Conservation (phyloP, 2,888 invertebrate genomes). For the Cantharis lateralis region DNA sequence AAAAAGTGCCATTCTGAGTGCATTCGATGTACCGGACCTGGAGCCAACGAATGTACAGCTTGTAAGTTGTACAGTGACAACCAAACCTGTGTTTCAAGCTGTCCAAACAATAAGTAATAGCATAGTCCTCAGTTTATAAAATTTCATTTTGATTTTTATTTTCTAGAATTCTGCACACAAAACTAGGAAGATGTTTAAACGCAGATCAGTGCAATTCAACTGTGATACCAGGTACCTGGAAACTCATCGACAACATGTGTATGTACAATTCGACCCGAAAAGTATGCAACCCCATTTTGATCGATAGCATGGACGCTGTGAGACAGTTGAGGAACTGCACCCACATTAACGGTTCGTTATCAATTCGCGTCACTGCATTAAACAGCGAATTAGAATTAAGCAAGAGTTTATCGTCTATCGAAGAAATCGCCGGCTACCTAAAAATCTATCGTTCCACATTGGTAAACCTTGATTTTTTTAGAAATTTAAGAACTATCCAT, state of each 20-base stretch:
- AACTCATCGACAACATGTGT: slow-evolving; percentile 67
- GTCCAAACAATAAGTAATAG: slow-evolving; percentile 71
- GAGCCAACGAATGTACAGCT: slow-evolving; percentile 65
- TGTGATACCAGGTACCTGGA: slow-evolving; percentile 52
- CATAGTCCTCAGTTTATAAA: slow-evolving; percentile 46
- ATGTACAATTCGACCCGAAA: slow-evolving; percentile 47
- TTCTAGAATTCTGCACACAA: slow-evolving; percentile 40
- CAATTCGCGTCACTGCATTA: slow-evolving; percentile 60
- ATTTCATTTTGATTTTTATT: neutral
- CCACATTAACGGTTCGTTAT: slow-evolving; percentile 75
- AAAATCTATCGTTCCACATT: slow-evolving; percentile 72
- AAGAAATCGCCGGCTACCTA: slow-evolving; percentile 74
- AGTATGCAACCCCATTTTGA: slow-evolving; percentile 59
- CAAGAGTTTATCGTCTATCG: slow-evolving; percentile 67
- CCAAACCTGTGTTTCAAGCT: slow-evolving; percentile 56
- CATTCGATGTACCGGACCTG: slow-evolving; percentile 69
- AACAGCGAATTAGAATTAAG: slow-evolving; percentile 60
- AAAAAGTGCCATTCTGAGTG: slow-evolving; percentile 73
- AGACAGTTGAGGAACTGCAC: slow-evolving; percentile 76
- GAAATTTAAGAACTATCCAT: slow-evolving; percentile 69
- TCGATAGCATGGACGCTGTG: slow-evolving; percentile 70
- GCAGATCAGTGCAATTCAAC: slow-evolving; percentile 65
- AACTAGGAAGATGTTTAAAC: slow-evolving; percentile 65
- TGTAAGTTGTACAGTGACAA: slow-evolving; percentile 63
- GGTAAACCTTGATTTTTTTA: slow-evolving; percentile 76